Evolutionary conservation across 2,113 vertebrate species (phyloP).

Genomic region (Sterna hirundo): DNA sequence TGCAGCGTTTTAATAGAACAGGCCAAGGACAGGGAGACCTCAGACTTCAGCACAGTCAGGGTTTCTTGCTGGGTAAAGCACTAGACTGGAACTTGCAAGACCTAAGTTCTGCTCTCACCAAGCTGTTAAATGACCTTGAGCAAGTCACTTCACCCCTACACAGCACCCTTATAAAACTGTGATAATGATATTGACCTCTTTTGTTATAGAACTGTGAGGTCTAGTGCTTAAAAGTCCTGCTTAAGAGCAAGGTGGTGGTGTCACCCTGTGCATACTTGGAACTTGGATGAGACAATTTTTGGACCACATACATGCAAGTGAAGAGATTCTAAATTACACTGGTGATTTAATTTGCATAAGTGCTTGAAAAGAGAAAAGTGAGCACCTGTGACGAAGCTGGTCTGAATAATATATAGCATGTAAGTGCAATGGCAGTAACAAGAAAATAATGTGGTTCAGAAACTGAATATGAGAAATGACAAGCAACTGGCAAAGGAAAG

Average conservation of each 20-base stretch:
- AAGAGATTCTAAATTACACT: conserved; percentile 45
- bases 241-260: conserved; percentile 10
- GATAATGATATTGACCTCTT: conserved; percentile 49
- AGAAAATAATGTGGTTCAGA: conserved; percentile 36
- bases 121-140: conserved; percentile 39
- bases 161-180: conserved; percentile 25
- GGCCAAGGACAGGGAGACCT: conserved; percentile 64
- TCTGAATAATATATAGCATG: conserved; percentile 22
- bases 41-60: conserved; percentile 61
- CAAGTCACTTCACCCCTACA: conserved; percentile 17
- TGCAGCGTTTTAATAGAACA: conserved; percentile 66
- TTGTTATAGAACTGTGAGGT: background rate
- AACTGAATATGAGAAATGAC: conserved; percentile 23
- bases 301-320: background rate
- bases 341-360: conserved; percentile 54
- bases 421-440: conserved; percentile 15
- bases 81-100: conserved; percentile 30
- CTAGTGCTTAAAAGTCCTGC: conserved; percentile 25
- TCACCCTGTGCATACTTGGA: background rate
- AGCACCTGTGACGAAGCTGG: conserved; percentile 33
- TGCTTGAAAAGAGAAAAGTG: conserved; percentile 38
- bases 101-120: conserved; percentile 30
- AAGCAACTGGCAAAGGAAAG: conserved; percentile 41
- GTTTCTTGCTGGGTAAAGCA: conserved; percentile 56
- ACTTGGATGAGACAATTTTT: conserved; percentile 24